Evolutionary conservation across 2,113 vertebrate genomes (phyloP).

Genomic region (Nannospalax galili): DNA sequence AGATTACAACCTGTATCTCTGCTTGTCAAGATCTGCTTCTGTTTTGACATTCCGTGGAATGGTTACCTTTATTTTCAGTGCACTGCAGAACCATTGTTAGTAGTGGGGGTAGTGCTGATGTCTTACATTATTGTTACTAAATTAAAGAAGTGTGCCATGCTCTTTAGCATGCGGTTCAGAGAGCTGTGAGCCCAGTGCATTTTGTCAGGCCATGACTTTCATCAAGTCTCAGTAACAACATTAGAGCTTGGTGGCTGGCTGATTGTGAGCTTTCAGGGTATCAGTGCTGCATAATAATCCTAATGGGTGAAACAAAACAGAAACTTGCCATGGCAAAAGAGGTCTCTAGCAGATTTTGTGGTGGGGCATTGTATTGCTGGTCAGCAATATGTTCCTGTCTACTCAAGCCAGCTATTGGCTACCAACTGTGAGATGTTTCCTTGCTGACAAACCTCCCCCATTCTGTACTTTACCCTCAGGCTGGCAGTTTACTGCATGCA

Average conservation of each 20-base stretch:
- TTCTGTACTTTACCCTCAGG: slow-evolving; percentile 76
- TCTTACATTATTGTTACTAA: not conserved
- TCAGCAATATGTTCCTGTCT: slow-evolving; percentile 72
- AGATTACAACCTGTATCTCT: not conserved
- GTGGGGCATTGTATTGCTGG: not conserved
- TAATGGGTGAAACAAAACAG: slow-evolving; percentile 22
- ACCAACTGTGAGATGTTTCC: slow-evolving; percentile 67
- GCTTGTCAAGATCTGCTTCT: not conserved
- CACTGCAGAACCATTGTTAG: not conserved
- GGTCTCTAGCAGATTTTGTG: slow-evolving; percentile 4
- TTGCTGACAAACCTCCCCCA: slow-evolving; percentile 66
- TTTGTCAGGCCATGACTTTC: slow-evolving; percentile 48
- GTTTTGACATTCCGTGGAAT: not conserved
- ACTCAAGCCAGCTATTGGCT: slow-evolving; percentile 70
- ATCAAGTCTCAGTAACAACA: slow-evolving; percentile 12
- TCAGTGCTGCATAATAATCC: not conserved
- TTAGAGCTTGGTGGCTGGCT: not conserved
- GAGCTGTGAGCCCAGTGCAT: not conserved
- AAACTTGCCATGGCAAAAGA: not conserved
- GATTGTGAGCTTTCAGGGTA: not conserved
- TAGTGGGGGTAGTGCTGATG: not conserved
- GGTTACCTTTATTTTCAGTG: not conserved
- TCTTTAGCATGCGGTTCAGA: slow-evolving; percentile 42
- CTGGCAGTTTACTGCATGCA: slow-evolving; percentile 78
- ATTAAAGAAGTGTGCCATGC: not conserved